phyloP scores from a whole-genome alignment of 1,140 invertebrate genomes.

The Drosophila triauraria region DNA sequence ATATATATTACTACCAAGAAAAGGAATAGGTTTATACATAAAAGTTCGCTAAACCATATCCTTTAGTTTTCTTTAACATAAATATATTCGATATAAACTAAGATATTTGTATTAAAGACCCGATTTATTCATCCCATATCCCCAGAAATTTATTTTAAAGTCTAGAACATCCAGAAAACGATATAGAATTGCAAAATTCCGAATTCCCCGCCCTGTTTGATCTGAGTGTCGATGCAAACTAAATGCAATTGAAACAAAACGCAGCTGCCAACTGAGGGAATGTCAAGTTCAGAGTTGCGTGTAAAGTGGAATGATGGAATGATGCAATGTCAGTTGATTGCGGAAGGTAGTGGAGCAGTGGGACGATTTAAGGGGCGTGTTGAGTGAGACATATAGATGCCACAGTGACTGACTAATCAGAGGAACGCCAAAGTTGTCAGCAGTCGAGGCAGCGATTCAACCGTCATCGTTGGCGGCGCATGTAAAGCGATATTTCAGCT shows the following conservation, averaged over 20 bases:
- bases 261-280: conserved; percentile 43
- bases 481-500: conserved; percentile 81
- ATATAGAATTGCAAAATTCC: too few species aligned
- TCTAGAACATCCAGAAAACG: background rate
- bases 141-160: too few species aligned
- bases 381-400: conserved; percentile 31
- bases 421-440: conserved; percentile 53
- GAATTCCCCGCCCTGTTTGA: background rate
- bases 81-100: too few species aligned
- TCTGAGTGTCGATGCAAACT: conserved; percentile 28
- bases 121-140: too few species aligned
- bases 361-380: conserved; percentile 3
- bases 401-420: conserved; percentile 72
- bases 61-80: too few species aligned
- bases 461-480: conserved; percentile 57
- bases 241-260: conserved; percentile 43
- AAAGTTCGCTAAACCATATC: too few species aligned
- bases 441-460: conserved; percentile 32
- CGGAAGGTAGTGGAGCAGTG: too few species aligned
- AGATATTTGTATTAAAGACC: too few species aligned
- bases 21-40: too few species aligned
- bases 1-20: too few species aligned
- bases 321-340: conserved; percentile 42
- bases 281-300: conserved; percentile 74
- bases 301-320: conserved; percentile 39